phyloP scores from a whole-genome alignment of 2,888 invertebrate genomes.

The Drosophila nr. fundita region DNA sequence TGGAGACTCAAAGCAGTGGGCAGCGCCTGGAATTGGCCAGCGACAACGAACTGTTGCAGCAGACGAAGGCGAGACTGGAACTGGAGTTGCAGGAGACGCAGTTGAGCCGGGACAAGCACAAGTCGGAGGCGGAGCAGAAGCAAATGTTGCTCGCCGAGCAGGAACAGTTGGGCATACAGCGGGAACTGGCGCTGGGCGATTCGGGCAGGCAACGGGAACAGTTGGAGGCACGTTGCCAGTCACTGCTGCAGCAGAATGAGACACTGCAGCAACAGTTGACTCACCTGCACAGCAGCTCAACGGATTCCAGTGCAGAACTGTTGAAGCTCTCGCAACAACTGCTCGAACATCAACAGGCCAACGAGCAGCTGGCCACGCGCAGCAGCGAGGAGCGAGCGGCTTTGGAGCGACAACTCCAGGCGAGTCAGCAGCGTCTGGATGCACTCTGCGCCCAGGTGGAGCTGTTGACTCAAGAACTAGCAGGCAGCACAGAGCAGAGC shows the following conservation, averaged over 20 bases:
- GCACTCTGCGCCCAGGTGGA: slow-evolving; percentile 72
- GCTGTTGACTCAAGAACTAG: slow-evolving; percentile 71
- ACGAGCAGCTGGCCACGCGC: slow-evolving; percentile 86
- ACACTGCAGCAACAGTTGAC: slow-evolving; percentile 87
- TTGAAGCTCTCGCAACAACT: slow-evolving; percentile 86
- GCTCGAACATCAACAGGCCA: slow-evolving; percentile 87
- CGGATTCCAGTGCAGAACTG: slow-evolving; percentile 87
- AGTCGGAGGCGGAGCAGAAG: slow-evolving; percentile 84
- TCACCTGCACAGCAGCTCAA: slow-evolving; percentile 87
- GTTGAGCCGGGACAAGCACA: slow-evolving; percentile 78
- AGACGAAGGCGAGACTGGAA: slow-evolving; percentile 73
- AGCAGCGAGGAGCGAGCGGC: slow-evolving; percentile 76
- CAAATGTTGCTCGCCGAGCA: slow-evolving; percentile 57
- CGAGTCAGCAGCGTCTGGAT: slow-evolving; percentile 70
- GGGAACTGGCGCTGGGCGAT: slow-evolving; percentile 87
- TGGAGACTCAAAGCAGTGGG: slow-evolving; percentile 51
- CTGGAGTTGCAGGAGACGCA: slow-evolving; percentile 74
- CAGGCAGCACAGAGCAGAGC: slow-evolving; percentile 64
- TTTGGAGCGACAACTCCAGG: slow-evolving; percentile 70
- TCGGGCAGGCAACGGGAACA: slow-evolving; percentile 87
- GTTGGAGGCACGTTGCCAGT: slow-evolving; percentile 87
- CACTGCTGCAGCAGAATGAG: slow-evolving; percentile 87
- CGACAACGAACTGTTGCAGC: slow-evolving; percentile 71
- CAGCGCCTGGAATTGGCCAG: slow-evolving; percentile 65
- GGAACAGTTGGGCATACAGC: slow-evolving; percentile 84